Conservation (phyloP, 1,140 invertebrate species). For the Brachionus paranguensis region DNA sequence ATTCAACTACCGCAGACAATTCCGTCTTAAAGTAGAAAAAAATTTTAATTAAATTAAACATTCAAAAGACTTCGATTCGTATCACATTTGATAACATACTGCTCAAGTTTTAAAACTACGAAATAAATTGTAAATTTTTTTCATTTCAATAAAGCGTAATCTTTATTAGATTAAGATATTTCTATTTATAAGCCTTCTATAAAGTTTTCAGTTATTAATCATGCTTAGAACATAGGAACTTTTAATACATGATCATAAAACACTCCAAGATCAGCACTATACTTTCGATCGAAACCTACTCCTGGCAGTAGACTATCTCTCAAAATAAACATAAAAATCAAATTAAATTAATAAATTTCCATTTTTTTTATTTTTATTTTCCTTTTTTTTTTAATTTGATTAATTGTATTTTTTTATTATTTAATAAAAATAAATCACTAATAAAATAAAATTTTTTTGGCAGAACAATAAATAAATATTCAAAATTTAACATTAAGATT, state of each 20-base stretch:
- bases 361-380: not conserved
- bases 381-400: constrained; percentile 16
- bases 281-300: not conserved
- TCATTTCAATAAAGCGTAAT: not conserved
- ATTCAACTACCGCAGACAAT: not conserved
- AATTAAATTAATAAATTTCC: constrained; percentile 16
- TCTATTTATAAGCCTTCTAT: not conserved
- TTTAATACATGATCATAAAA: not conserved
- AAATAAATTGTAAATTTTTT: not conserved
- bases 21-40: not conserved
- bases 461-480: not conserved
- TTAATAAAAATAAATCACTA: not conserved
- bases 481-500: not conserved
- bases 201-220: not conserved
- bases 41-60: not conserved
- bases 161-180: constrained; percentile 2
- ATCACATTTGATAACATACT: not conserved
- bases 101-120: not conserved
- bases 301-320: not conserved
- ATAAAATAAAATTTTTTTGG: not conserved
- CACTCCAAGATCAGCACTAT: not conserved
- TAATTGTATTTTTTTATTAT: constrained; percentile 27
- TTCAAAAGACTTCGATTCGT: not conserved
- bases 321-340: constrained; percentile 21
- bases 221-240: not conserved